A percentile compares a stretch with the other conserved stretches of the same genome.
Evolutionary conservation across 2,797 vertebrate species (phyloP).

Genomic region (Pristis pectinata): DNA sequence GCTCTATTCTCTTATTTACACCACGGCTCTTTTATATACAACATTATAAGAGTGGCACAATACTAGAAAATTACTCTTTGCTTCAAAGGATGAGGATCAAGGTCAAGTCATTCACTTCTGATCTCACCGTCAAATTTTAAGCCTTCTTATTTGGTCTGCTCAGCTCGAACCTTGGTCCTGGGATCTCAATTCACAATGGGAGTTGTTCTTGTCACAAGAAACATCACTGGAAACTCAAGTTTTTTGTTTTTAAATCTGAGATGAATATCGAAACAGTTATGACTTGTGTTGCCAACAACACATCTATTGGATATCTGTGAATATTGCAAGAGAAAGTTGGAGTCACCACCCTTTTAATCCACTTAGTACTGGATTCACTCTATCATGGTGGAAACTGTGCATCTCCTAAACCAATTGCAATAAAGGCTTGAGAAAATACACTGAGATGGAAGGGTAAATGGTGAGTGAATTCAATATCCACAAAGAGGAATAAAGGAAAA

Average conservation of each 20-base stretch:
- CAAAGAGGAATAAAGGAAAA: too few relatives aligned
- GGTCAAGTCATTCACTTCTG: background rate
- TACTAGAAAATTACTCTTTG: background rate
- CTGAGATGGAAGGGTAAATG: too few relatives aligned
- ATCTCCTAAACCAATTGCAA: background rate
- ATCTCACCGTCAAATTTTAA: too few relatives aligned
- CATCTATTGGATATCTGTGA: background rate
- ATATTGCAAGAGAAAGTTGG: background rate
- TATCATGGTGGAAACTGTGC: background rate
- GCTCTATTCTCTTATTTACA: too few relatives aligned
- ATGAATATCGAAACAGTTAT: background rate
- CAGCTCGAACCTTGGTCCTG: too few relatives aligned
- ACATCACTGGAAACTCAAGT: background rate
- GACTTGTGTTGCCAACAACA: background rate
- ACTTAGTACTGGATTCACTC: background rate
- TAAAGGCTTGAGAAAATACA: background rate
- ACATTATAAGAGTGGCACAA: background rate
- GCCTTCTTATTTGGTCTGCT: background rate
- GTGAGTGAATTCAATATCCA: too few relatives aligned
- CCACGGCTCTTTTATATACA: too few relatives aligned
- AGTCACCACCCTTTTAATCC: background rate
- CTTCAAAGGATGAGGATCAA: background rate
- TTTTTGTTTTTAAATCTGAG: background rate
- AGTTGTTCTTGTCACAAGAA: background rate
- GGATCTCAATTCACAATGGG: too few relatives aligned